Evolutionary conservation across 2,888 invertebrate genomes (phyloP).

Genomic region (Nomada fucata): DNA sequence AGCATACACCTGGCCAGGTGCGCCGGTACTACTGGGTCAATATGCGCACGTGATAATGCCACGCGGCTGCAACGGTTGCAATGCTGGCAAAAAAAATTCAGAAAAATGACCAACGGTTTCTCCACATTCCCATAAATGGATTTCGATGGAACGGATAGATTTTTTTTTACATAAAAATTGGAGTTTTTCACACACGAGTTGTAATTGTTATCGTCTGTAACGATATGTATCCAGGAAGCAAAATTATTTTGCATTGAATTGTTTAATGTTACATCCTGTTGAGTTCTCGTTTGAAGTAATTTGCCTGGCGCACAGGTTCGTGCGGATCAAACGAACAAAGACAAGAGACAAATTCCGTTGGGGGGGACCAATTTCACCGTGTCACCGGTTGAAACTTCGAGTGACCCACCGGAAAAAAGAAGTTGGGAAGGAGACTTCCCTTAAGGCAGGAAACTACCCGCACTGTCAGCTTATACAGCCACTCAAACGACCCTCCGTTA

Average conservation of each 20-base stretch:
- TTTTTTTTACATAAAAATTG: too few species aligned
- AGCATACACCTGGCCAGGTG: slow-evolving; percentile 73
- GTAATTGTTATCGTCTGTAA: too few species aligned
- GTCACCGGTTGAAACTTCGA: slow-evolving; percentile 49
- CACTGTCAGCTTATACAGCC: slow-evolving; percentile 42
- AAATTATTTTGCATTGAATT: too few species aligned
- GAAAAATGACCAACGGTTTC: slow-evolving; percentile 36
- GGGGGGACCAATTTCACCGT: slow-evolving; percentile 24
- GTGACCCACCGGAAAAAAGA: slow-evolving; percentile 65
- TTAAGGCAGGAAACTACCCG: slow-evolving; percentile 62
- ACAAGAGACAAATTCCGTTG: slow-evolving; percentile 20
- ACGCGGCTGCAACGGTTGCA: slow-evolving; percentile 47
- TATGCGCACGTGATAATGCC: slow-evolving; percentile 62
- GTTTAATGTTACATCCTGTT: too few species aligned
- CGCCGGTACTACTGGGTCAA: slow-evolving; percentile 65
- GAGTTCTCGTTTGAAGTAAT: not conserved
- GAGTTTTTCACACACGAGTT: too few species aligned
- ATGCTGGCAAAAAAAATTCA: slow-evolving; percentile 23
- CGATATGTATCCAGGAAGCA: too few species aligned
- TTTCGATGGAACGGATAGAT: too few species aligned
- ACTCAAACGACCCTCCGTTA: slow-evolving; percentile 44
- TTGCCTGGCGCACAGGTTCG: not conserved
- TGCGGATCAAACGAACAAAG: not conserved
- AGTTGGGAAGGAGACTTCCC: slow-evolving; percentile 42
- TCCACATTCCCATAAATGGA: not conserved